A percentile compares a stretch with the other conserved stretches of the same genome.
Evolutionary conservation across 2,797 vertebrate genomes (phyloP).

Genomic region (Scolopax rusticola): DNA sequence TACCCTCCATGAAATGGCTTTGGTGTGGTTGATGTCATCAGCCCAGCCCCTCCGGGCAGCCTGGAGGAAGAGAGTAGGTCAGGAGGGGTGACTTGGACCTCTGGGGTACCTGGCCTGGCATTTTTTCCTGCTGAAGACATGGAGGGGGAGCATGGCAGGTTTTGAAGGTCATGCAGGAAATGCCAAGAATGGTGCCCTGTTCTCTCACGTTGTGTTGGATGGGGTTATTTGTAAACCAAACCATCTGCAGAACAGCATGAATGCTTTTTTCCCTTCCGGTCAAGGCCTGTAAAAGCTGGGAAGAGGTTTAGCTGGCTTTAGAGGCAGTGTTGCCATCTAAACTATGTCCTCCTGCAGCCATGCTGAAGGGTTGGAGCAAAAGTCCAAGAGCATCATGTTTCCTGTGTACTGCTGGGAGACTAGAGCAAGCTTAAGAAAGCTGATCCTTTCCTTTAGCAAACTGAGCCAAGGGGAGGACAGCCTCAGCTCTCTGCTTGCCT

Average conservation of each 20-base stretch:
- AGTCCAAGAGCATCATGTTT: rapidly evolving
- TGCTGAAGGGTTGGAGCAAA: background rate
- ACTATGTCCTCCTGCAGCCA: background rate
- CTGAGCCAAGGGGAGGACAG: background rate
- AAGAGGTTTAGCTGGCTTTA: background rate
- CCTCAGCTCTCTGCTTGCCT: background rate
- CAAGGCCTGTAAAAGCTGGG: background rate
- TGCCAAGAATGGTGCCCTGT: rapidly evolving
- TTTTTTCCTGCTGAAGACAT: background rate
- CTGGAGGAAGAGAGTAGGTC: rapidly evolving
- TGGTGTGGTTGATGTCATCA: background rate
- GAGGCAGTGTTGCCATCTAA: background rate
- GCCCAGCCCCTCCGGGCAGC: background rate
- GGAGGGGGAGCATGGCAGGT: background rate
- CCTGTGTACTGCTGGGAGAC: background rate
- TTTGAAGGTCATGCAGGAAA: background rate
- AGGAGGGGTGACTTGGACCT: rapidly evolving
- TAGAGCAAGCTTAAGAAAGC: background rate
- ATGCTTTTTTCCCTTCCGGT: rapidly evolving
- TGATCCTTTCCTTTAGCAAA: background rate
- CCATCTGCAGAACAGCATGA: rapidly evolving
- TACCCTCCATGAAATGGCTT: background rate
- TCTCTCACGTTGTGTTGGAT: background rate
- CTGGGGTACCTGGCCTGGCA: background rate
- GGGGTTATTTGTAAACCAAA: background rate